Evolutionary conservation across 2,113 vertebrate genomes (phyloP).

Genomic region (Isurus oxyrinchus): DNA sequence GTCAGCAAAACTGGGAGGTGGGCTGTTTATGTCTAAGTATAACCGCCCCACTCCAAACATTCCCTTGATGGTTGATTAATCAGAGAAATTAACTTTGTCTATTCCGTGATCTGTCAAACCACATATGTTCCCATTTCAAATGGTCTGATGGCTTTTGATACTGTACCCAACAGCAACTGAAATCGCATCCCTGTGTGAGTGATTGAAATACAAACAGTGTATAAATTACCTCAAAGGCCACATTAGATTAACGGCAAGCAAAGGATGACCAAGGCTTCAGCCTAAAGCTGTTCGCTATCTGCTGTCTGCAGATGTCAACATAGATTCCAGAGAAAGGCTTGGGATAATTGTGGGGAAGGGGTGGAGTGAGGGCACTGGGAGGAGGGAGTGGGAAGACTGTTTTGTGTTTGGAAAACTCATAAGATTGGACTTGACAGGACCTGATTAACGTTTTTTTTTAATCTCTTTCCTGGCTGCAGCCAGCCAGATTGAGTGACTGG

Average conservation of each 20-base stretch:
- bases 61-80: not conserved
- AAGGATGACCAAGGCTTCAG: not conserved
- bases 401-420: not conserved
- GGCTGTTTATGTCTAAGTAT: not conserved
- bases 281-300: not conserved
- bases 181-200: not conserved
- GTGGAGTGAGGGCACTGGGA: not conserved
- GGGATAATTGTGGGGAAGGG: not conserved
- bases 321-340: not conserved
- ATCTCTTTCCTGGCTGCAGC: not conserved
- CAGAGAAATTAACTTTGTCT: conserved; percentile 27
- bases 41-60: not conserved
- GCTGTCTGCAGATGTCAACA: not conserved
- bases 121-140: conserved; percentile 5
- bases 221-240: conserved; percentile 14
- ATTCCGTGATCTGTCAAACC: conserved; percentile 24
- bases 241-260: not conserved
- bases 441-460: not conserved
- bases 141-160: conserved; percentile 6
- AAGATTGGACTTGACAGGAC: not conserved
- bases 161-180: not conserved
- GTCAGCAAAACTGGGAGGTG: conserved; percentile 18
- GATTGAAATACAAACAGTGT: conserved; percentile 22
- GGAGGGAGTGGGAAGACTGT: not conserved
- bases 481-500: not conserved